A percentile compares a stretch with the other conserved stretches of the same genome.
These are phyloP conservation scores for Theodoxus fluviatilis DNA, from an alignment of 2,888 invertebrate genomes.

Conservation along the genomic window DNA sequence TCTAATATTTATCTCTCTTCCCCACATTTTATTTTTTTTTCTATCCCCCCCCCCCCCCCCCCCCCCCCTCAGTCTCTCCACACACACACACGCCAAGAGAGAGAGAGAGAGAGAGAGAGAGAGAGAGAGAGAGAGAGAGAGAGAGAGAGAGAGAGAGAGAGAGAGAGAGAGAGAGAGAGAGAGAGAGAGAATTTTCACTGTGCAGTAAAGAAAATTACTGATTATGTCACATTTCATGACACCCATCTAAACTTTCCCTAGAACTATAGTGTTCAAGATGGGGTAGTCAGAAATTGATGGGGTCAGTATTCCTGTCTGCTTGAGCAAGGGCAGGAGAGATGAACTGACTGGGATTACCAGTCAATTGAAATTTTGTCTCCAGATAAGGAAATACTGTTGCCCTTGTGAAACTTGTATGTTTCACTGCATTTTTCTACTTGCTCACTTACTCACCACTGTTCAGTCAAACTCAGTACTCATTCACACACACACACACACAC, in stretches of 20 bases:
- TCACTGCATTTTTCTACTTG: too few species aligned
- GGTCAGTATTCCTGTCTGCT: neutral
- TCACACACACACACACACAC: too few species aligned
- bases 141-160: conserved; percentile 7
- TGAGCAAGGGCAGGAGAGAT: neutral
- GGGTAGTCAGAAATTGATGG: too few species aligned
- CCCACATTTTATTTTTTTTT: too few species aligned
- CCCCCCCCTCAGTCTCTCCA: too few species aligned
- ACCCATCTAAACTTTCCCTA: neutral
- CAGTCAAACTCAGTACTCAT: too few species aligned
- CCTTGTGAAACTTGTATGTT: too few species aligned
- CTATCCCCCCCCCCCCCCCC: too few species aligned
- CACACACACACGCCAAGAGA: neutral
- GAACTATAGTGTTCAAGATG: neutral
- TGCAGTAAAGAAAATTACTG: neutral
- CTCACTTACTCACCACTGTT: too few species aligned
- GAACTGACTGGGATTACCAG: neutral
- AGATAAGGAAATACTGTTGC: too few species aligned
- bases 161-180: conserved; percentile 1
- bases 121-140: conserved; percentile 25
- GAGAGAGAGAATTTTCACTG: neutral
- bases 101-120: conserved; percentile 26
- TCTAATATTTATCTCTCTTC: too few species aligned
- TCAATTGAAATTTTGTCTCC: too few species aligned
- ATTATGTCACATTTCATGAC: neutral